Evolutionary conservation across 1,140 invertebrate genomes (phyloP), one percentile per base, ranked within the genome.

Genomic region (Palaemon carinicauda): DNA sequence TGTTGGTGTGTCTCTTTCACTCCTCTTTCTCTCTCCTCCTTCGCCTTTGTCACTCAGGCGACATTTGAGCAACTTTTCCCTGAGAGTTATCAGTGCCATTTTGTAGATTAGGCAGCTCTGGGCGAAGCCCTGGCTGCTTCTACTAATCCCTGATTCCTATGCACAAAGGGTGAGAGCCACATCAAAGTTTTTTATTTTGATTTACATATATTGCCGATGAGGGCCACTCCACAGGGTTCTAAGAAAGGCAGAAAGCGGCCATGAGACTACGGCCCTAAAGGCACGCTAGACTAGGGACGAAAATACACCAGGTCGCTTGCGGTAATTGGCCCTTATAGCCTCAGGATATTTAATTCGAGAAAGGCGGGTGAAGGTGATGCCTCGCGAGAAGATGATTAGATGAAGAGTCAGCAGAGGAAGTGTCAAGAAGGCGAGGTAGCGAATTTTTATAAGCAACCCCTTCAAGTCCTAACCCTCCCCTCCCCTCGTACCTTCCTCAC

Each of bases 151-250:
- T 88, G 87, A 88, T 88, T 88, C 80, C 81, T 88, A 88, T 88
- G 87, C 87, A 88, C 87, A 88, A 88, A 88, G 87, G 87, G 87
- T 83, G 87, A 88, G 81, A 79, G 87, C 80, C 87, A 88, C 80
- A 82, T 88, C 87, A 88, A 88, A 88, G 81, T 88, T 88, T 88
- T 88, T 88, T 88, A 88, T 83, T 88, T 88, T 88, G 87, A 88
- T 88, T 88, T 88, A 88, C 87, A 88, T 88, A 88, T 88, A 88
- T 88, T 88, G 87, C 87, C 87, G 74, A 83, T 88, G 81, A 80
- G 77, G 41, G 51, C 75, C 50, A 52, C n/a, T 33, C 54, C 12
- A 83, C 29, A 80, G 81, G 69, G 56, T 41, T 52, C 69, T 78
- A 79, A 53, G 41, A 53, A 21, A 5, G 14, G 24, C 2, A 14